Percentiles rank a stretch among this genome's conserved stretches.
Conservation (phyloP, 1,140 invertebrate species). For the Formica selysi region DNA sequence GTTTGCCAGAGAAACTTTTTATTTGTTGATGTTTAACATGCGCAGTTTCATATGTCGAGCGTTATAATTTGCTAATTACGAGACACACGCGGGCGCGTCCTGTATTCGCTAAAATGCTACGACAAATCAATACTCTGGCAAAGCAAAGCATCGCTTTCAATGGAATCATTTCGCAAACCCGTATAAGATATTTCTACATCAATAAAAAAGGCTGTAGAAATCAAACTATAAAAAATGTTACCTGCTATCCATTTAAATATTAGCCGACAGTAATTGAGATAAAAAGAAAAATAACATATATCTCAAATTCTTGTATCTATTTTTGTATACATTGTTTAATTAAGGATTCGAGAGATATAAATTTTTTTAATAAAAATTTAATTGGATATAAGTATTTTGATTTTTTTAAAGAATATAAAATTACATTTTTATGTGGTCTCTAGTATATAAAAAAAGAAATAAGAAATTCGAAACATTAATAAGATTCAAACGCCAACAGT, state of each 20-base stretch:
- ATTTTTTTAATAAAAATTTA: conserved; percentile 2
- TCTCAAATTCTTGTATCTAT: background rate
- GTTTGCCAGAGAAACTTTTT: conserved; percentile 26
- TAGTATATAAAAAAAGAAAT: background rate
- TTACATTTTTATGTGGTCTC: background rate
- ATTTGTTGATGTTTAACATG: conserved; percentile 31
- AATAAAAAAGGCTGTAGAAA: background rate
- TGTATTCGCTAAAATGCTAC: conserved; percentile 41
- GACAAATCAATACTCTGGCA: conserved; percentile 45
- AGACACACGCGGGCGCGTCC: conserved; percentile 27
- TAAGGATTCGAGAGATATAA: background rate
- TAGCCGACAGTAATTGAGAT: background rate
- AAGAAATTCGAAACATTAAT: background rate
- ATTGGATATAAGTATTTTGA: background rate
- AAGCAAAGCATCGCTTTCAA: conserved; percentile 39
- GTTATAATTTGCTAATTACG: conserved; percentile 56
- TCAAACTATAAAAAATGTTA: background rate
- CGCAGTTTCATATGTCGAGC: conserved; percentile 30
- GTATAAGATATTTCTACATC: conserved; percentile 31
- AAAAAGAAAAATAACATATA: background rate
- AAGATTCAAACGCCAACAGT: background rate
- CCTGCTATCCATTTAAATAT: background rate
- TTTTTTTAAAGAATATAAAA: background rate
- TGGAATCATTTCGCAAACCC: conserved; percentile 32
- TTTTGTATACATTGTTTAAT: background rate